Base-by-base conservation (phyloP, 2,797 vertebrate species). In the Bovichtus variegatus region DNA sequence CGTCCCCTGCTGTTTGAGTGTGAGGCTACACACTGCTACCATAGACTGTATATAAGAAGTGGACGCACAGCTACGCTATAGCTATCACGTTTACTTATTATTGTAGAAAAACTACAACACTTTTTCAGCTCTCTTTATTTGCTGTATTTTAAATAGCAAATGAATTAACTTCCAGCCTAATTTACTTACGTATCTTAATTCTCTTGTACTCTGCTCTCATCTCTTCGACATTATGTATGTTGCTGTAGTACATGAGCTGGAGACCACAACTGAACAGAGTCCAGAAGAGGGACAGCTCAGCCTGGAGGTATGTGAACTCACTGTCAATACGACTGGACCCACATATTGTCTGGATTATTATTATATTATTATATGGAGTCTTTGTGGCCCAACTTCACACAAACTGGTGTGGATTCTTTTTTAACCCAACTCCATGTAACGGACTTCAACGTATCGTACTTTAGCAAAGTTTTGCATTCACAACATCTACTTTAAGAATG, bases 201-300 rank as follows among this genome's bases (percentile, higher is more conserved):
- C 4, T 53, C 18, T 19, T 65, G 9, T 50, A 7, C 21, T 63
- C 8, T 58, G 5, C 51, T 73, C 3, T 73, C 1, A 47, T 55
- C 29, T 34, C 21, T 44, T n/a, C 27, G 21, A 0, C 27, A 1
- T 10, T 31, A 0, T 78, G 1, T 62, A 3, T 78, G 10, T 63
- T 75, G 6, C 25, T 84, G 27, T 18, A 94, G 97, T 99, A 5
- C 97, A 98, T 16, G 97, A 99, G 71, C 91, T 99, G 74, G 95
- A 97, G 27, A 96, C 97, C 0, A 97, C 96, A 0, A 50, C 2
- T 0, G 96, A 97, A 66, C 97, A 99, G 89, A 96, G 97, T 86
- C 97, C 97, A 0, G 9, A 76, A 0, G 96, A 96, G 8, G 97
- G 96, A 3, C 90, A 71, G 6, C 92, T 93, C 57, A 73, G 8